Base-by-base conservation (phyloP, 2,797 vertebrate genomes). In the Dermochelys coriacea region DNA sequence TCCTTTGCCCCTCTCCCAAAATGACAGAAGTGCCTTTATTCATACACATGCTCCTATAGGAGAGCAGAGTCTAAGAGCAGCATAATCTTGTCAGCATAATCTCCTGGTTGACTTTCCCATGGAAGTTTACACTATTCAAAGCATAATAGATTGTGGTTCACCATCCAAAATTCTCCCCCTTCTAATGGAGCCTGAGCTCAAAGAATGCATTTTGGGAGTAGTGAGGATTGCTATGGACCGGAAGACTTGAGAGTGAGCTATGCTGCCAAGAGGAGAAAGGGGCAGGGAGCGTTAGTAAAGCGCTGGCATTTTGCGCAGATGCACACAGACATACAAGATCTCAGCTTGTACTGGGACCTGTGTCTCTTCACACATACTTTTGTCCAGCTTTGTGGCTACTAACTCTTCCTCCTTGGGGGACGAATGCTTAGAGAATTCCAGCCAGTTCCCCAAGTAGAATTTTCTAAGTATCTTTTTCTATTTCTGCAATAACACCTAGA, bases 321-420 rank as follows among this genome's bases (percentile, higher is more conserved):
- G 50, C 34, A 80, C 10, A n/a, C 50, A 52, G 12, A 23, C 11
- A 34, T 10, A 50, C 50, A 80, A 52, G 34, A 37, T 52, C 34
- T 52, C 78, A n/a, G 25, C 12, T 52, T 51, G 34, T 25, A 34
- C 34, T 18, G 31, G 77, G 31, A 19, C 8, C 2, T 0, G 3
- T 11, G 12, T 23, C 21, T 41, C 77, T 71, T 47, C 64, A 4
- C 57, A 1, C 19, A 25, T 52, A 51, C 47, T 71, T 80, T 29
- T 37, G 29, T 25, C 29, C 18, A 15, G 6, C 49, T 52, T 47
- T 16, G 23, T 18, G 37, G 5, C 79, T 55, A 54, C 79, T 54
- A 61, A 3, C 0, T 0, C 8, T 41, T 74, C 5, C 8, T 81
- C 16, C 5, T 52, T 15, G 27, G 0, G 0, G n/a, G 23, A 80